Base-by-base conservation (phyloP, 1,140 invertebrate species). In the Zaprionus africanus region DNA sequence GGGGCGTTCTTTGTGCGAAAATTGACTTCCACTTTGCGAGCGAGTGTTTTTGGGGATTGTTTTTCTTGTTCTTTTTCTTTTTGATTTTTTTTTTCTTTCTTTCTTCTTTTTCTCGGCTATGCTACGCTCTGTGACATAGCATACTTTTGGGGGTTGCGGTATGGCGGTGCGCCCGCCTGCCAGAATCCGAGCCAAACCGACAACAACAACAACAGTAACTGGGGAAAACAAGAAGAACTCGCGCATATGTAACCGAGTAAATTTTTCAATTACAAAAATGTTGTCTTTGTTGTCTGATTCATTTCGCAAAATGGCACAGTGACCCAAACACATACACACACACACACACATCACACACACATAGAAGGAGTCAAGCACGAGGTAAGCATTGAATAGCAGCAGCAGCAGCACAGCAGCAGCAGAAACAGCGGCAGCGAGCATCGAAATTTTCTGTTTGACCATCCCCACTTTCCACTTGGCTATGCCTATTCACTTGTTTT, bases 301-400 rank as follows among this genome's bases (percentile, higher is more conserved):
- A 67, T 69, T 67, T 72, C 61, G 57, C 71, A 86, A 86, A 87
- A 82, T 87, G 78, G 77, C 83, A 88, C 83, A 87, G 73, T 87
- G 83, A 87, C 84, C 83, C 77, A 79, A 64, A 77, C 67, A 64
- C 60, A 65, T 59, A 79, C 68, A 80, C 70, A 70, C 75, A 49
- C 80, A 79, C 68, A 57, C 64, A 81, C 61, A 43, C 64, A 81
- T 57, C 31, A n/a, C 4, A 51, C 19, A 61, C 41, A 17, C 36
- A 71, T 38, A 62, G 58, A 61, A 26, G 61, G 63, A 77, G 60
- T 59, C 72, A 66, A 49, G 60, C 53, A 73, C 79, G 61, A 59
- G 65, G 36, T 51, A 62, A 67, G 75, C 71, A 71, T 85, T 76
- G 74, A 73, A 85, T 71, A 63, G 67, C 74, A 68, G 81, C 66